Conservation (phyloP, 2,113 vertebrate species). For the Baryphthengus martii region DNA sequence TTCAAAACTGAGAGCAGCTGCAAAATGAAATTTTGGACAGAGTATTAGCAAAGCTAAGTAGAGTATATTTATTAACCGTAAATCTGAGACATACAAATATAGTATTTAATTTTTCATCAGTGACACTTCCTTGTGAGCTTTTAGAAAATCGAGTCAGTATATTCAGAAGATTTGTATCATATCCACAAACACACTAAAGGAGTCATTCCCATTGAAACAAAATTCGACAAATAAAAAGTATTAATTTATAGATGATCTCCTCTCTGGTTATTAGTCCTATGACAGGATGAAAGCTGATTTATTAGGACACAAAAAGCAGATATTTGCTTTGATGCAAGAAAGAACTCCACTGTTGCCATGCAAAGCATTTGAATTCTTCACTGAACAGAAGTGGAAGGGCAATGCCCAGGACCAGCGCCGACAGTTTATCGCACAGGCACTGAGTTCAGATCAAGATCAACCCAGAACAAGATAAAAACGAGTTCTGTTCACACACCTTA, state of each 20-base stretch:
- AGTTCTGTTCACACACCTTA: not conserved
- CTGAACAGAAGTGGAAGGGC: not conserved
- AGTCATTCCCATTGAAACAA: not conserved
- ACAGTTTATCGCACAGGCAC: not conserved
- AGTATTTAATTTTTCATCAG: not conserved
- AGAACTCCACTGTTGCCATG: not conserved
- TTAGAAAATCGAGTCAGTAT: not conserved
- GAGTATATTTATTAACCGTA: not conserved
- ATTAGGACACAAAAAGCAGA: not conserved
- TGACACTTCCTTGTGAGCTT: not conserved
- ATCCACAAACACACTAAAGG: not conserved
- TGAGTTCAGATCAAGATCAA: not conserved
- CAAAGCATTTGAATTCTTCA: not conserved
- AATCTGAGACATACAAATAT: not conserved
- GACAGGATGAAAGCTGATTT: not conserved
- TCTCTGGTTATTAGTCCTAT: not conserved
- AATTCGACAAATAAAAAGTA: not conserved
- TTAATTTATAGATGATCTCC: not conserved
- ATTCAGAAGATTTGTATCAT: not conserved
- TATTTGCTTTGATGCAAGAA: not conserved
- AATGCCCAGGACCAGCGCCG: not conserved
- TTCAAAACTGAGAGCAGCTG: constrained; percentile 88
- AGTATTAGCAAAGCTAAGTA: not conserved
- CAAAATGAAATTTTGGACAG: not conserved
- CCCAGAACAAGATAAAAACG: not conserved